Evolutionary conservation across 2,113 vertebrate genomes (phyloP).

Genomic region (Prionailurus bengalensis): DNA sequence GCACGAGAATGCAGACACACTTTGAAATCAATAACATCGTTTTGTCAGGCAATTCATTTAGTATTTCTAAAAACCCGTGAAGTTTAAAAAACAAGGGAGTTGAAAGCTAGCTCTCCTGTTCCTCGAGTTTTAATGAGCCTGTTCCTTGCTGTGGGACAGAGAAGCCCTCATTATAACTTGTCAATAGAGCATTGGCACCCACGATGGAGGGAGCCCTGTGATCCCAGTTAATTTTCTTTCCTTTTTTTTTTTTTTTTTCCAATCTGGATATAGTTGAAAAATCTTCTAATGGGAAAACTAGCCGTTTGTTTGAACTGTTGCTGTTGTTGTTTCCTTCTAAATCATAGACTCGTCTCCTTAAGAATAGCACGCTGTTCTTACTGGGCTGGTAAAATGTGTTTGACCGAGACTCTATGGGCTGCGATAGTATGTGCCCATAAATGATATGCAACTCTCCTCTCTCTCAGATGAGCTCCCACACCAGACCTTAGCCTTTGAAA

Average conservation of each 20-base stretch:
- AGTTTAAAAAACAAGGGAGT: conserved; percentile 81
- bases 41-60: conserved; percentile 84
- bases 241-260: background rate
- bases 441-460: background rate
- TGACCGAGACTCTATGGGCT: conserved; percentile 22
- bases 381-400: conserved; percentile 35
- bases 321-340: conserved; percentile 37
- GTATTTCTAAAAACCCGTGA: conserved; percentile 81
- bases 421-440: conserved; percentile 51
- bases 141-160: conserved; percentile 71
- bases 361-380: conserved; percentile 34
- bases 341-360: conserved; percentile 57
- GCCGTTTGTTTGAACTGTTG: conserved; percentile 56
- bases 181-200: conserved; percentile 74
- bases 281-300: conserved; percentile 63
- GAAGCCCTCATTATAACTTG: conserved; percentile 79
- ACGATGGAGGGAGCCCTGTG: conserved; percentile 71
- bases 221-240: conserved; percentile 73
- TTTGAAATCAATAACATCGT: conserved; percentile 81
- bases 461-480: background rate
- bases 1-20: conserved; percentile 79
- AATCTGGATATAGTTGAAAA: conserved; percentile 70
- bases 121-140: conserved; percentile 76
- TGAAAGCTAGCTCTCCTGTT: conserved; percentile 75
- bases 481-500: background rate